Evolutionary conservation across 2,888 invertebrate species (phyloP).

Genomic region (Scrobipalpa costella): DNA sequence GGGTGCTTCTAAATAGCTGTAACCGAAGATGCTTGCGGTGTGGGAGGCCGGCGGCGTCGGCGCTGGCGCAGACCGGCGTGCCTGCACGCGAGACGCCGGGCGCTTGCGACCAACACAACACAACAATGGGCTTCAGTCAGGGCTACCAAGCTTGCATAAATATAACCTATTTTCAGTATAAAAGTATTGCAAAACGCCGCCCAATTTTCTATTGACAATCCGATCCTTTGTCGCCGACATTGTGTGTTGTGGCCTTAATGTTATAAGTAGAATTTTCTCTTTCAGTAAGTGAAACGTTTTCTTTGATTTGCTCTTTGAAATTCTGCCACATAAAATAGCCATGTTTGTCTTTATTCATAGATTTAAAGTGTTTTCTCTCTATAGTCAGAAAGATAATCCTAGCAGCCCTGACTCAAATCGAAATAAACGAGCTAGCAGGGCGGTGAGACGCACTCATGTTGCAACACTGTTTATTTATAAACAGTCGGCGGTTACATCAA

Average conservation of each 20-base stretch:
- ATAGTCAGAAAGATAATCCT: neutral
- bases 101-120: slow-evolving; percentile 33
- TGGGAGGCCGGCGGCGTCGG: slow-evolving; percentile 37
- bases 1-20: slow-evolving; percentile 39
- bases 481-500: slow-evolving; percentile 28
- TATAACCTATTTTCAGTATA: slow-evolving; percentile 3
- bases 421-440: slow-evolving; percentile 36
- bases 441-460: slow-evolving; percentile 33
- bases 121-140: slow-evolving; percentile 48
- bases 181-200: slow-evolving; percentile 4
- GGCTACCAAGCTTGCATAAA: slow-evolving; percentile 10
- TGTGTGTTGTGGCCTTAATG: slow-evolving; percentile 8
- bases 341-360: too few relatives aligned
- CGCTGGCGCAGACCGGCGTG: slow-evolving; percentile 24
- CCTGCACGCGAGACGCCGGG: slow-evolving; percentile 28
- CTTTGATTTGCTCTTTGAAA: too few relatives aligned
- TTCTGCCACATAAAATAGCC: too few relatives aligned
- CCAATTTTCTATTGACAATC: neutral
- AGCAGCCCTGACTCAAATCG: slow-evolving; percentile 16
- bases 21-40: slow-evolving; percentile 35
- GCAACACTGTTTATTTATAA: slow-evolving; percentile 37
- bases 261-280: neutral
- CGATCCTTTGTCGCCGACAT: neutral
- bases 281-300: neutral
- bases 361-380: too few relatives aligned